Conservation (phyloP, 2,113 vertebrate species). For the Pipra filicauda region DNA sequence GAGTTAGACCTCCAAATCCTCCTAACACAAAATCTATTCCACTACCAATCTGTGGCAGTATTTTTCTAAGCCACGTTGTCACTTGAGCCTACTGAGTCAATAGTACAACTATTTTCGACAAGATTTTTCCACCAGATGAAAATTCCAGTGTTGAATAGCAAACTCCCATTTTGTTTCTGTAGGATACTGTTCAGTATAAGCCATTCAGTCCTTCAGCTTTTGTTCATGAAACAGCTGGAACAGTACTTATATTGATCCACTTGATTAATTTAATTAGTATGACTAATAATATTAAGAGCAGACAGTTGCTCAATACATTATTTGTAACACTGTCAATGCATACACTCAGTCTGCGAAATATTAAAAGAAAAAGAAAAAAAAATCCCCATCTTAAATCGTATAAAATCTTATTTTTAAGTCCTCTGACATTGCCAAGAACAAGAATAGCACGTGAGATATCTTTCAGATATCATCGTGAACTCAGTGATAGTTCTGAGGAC, state of each 20-base stretch:
- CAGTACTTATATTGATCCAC: neutral
- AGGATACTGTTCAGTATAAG: neutral
- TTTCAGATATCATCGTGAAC: neutral
- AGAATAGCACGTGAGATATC: neutral
- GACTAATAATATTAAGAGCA: neutral
- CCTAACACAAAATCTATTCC: neutral
- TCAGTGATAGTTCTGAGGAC: neutral
- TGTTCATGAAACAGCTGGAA: neutral
- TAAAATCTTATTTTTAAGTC: neutral
- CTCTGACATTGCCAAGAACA: neutral
- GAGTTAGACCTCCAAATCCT: neutral
- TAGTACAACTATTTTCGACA: neutral
- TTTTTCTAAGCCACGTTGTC: neutral
- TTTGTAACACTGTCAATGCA: neutral
- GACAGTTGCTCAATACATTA: neutral
- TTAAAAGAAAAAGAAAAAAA: neutral
- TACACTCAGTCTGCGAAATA: neutral
- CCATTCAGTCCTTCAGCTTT: neutral
- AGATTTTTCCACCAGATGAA: neutral
- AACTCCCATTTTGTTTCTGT: neutral
- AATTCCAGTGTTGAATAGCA: neutral
- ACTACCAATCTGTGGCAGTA: neutral
- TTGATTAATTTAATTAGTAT: neutral
- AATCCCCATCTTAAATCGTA: neutral
- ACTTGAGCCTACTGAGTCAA: neutral